Conservation (phyloP, 2,888 invertebrate species). For the Achlya flavicornis region DNA sequence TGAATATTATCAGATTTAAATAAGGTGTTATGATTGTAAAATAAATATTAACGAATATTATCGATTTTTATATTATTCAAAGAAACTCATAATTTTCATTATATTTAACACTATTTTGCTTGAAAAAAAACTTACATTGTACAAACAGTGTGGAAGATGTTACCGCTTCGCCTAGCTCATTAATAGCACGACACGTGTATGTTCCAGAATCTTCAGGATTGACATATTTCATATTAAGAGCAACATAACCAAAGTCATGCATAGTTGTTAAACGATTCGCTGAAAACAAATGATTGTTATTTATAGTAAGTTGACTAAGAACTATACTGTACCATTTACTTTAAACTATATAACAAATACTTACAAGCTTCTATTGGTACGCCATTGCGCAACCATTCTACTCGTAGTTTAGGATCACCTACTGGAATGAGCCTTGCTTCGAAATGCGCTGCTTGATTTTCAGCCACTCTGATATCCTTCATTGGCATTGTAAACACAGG, state of each 20-base stretch:
- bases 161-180: slow-evolving; percentile 97
- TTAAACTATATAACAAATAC: slow-evolving; percentile 46
- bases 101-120: too few species aligned
- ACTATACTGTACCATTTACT: too few species aligned
- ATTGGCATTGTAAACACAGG: slow-evolving; percentile 97
- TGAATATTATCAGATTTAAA: slow-evolving; percentile 4
- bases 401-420: slow-evolving; percentile 95
- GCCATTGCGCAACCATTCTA: slow-evolving; percentile 97
- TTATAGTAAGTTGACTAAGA: not conserved
- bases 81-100: too few species aligned
- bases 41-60: too few species aligned
- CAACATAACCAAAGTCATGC: slow-evolving; percentile 99
- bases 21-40: not conserved
- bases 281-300: slow-evolving; percentile 48
- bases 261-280: slow-evolving; percentile 96
- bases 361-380: slow-evolving; percentile 94
- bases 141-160: slow-evolving; percentile 96
- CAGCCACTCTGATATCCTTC: slow-evolving; percentile 92
- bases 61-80: too few species aligned
- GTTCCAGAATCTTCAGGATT: slow-evolving; percentile 98
- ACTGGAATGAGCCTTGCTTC: slow-evolving; percentile 97
- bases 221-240: slow-evolving; percentile 96
- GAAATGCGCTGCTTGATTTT: slow-evolving; percentile 96
- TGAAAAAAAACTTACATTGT: slow-evolving; percentile 86
- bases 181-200: slow-evolving; percentile 96